Evolutionary conservation across 2,888 invertebrate species (phyloP).

Genomic region (Timandra comae): DNA sequence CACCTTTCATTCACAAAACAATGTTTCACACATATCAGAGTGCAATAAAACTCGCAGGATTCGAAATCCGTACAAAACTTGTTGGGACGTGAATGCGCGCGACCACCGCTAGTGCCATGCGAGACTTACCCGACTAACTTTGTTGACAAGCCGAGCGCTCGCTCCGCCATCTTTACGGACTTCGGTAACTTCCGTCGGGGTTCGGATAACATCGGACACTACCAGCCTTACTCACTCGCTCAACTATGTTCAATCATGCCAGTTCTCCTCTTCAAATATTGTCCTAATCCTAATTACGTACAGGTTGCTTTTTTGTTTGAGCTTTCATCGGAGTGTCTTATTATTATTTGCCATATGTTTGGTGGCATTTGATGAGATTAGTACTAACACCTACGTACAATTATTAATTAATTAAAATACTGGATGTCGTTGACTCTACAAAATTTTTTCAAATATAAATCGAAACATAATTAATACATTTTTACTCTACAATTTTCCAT

Average conservation of each 20-base stretch:
- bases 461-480: too few species aligned
- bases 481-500: too few species aligned
- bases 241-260: conserved; percentile 22
- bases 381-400: too few species aligned
- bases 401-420: too few species aligned
- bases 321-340: too few species aligned
- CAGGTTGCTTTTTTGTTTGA: conserved; percentile 2
- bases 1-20: conserved; percentile 29
- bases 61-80: conserved; percentile 12
- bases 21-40: conserved; percentile 29
- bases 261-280: conserved; percentile 20
- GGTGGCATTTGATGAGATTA: too few species aligned
- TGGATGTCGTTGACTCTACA: too few species aligned
- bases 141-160: conserved; percentile 69
- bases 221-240: conserved; percentile 21
- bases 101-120: conserved; percentile 40
- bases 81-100: conserved; percentile 31
- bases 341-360: too few species aligned
- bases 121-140: conserved; percentile 50
- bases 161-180: conserved; percentile 58
- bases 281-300: neutral
- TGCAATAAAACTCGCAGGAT: conserved; percentile 33
- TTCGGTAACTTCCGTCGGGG: conserved; percentile 50
- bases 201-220: conserved; percentile 38
- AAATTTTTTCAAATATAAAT: too few species aligned